Conservation (phyloP, 2,888 invertebrate genomes). For the Cataglyphis altisquamis region DNA sequence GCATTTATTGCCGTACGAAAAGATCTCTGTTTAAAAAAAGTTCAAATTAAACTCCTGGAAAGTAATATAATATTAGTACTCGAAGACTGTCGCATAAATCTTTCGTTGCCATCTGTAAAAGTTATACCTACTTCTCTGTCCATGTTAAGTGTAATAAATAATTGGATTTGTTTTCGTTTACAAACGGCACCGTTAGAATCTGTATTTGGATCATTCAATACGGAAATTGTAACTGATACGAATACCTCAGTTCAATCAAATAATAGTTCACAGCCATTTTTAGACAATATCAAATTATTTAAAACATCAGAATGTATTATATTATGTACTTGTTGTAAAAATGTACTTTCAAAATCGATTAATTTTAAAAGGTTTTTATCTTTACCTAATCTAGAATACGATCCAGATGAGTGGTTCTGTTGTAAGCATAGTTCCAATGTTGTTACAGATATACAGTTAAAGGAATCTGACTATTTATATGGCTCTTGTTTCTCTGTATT, state of each 20-base stretch:
- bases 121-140: constrained; percentile 81
- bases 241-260: background rate
- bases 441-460: constrained; percentile 72
- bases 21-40: constrained; percentile 64
- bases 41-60: constrained; percentile 79
- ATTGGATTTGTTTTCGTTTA: constrained; percentile 83
- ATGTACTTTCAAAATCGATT: constrained; percentile 75
- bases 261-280: background rate
- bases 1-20: constrained; percentile 79
- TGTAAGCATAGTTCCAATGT: constrained; percentile 76
- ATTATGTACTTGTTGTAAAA: constrained; percentile 80
- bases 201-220: constrained; percentile 80
- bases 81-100: constrained; percentile 69
- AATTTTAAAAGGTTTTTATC: constrained; percentile 80
- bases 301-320: constrained; percentile 62
- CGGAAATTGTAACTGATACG: constrained; percentile 77
- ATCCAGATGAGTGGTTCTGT: constrained; percentile 84
- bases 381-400: constrained; percentile 80
- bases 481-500: constrained; percentile 78
- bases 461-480: constrained; percentile 81
- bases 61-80: constrained; percentile 76
- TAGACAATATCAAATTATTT: constrained; percentile 27
- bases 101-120: constrained; percentile 76
- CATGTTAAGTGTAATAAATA: constrained; percentile 75
- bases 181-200: constrained; percentile 79